Evolutionary conservation across 2,888 invertebrate genomes (phyloP), one percentile per base, ranked within the genome.

Genomic region (Sycophila texana): DNA sequence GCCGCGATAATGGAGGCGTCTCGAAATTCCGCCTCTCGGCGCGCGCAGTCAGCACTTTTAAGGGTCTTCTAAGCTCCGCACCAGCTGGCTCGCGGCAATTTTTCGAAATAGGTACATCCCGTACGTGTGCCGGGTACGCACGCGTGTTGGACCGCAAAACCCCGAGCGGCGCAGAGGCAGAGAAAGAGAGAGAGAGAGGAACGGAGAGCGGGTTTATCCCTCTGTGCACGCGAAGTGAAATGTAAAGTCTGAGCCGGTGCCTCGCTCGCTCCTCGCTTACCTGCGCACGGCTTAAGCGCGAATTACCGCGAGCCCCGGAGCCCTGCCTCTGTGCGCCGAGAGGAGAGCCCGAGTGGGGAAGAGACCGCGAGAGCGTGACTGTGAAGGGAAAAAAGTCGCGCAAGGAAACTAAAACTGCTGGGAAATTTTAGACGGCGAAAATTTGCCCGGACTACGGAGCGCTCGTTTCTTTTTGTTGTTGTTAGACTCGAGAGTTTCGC

Each of bases 21-120:
- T 53, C 53, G 67, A 67, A 67, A 67, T 67, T 67, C 53, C 67
- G 53, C 14, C 60, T 60, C 60, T 53, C 53, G 53, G 16, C 22
- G 53, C 22, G 53, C n/a, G 14, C 5, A 47, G 55, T 74, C 74
- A 74, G 74, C 74, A 74, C n/a, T 74, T 74, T 74, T 66, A 66
- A 74, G 66, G 74, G 74, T 74, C 74, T 74, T 74, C 74, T 57
- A 66, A 68, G 61, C 47, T 58, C 12, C 22, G 66, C 20, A 16
- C 39, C 18, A 30, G 39, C 14, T 5, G 39, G 51, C 20, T 30
- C 65, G 63, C 16, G 39, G 47, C 60, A 51, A 58, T 66, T 74
- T 66, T 74, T 66, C 65, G 57, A 58, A 66, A 58, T 57, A 55
- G 47, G 12, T 14, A 53, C n/a, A 53, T 7, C 39, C n/a, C 18